phyloP scores from a whole-genome alignment of 2,113 vertebrate genomes.

The Pampusana beccarii region DNA sequence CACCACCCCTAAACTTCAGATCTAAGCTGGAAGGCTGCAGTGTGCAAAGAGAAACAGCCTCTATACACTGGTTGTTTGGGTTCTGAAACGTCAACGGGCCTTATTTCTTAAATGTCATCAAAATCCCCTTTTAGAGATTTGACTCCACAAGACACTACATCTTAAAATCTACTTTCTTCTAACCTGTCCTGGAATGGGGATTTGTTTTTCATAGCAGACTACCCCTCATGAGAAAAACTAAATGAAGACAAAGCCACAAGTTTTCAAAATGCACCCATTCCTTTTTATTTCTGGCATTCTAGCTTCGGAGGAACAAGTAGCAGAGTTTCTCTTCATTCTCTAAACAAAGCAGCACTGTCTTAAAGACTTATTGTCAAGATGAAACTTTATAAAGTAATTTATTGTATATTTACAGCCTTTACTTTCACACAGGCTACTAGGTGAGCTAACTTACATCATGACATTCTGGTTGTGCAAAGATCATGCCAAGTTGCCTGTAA shows the following conservation, averaged over 20 bases:
- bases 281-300: neutral
- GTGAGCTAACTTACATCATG: neutral
- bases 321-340: neutral
- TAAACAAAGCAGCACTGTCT: neutral
- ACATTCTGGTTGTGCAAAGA: neutral
- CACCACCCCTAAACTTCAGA: accelerated
- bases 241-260: neutral
- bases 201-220: neutral
- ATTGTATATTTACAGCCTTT: neutral
- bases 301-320: neutral
- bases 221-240: accelerated
- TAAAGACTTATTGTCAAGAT: neutral
- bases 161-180: neutral
- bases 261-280: accelerated
- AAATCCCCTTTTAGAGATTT: too few relatives aligned
- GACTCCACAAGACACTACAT: neutral
- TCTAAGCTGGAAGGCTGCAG: neutral
- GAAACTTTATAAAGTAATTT: neutral
- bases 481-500: neutral
- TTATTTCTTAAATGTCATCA: neutral
- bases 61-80: accelerated
- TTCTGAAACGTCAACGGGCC: neutral
- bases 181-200: neutral
- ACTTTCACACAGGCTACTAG: neutral
- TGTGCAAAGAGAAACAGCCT: accelerated